These are phyloP conservation scores for Cephalotes varians DNA, from an alignment of 2,888 invertebrate genomes.

Conservation along the genomic window DNA sequence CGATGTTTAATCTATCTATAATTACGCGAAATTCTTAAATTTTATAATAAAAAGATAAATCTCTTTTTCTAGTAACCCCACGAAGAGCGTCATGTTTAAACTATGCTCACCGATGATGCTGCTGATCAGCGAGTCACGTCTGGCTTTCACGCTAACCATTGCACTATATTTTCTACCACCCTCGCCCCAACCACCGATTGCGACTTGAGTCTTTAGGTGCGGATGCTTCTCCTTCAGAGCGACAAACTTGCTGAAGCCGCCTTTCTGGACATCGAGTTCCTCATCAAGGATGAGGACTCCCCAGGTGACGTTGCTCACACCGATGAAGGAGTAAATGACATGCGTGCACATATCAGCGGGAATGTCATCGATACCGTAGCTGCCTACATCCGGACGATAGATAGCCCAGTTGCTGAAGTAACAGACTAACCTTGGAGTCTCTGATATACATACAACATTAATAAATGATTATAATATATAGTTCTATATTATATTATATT, in stretches of 20 bases:
- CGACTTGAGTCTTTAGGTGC: conserved; percentile 91
- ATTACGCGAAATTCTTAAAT: not conserved
- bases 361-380: conserved; percentile 94
- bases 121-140: conserved; percentile 90
- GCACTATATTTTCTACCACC: conserved; percentile 95
- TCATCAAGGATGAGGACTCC: conserved; percentile 93
- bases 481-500: too few species aligned
- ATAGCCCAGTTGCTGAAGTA: conserved; percentile 95
- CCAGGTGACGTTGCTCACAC: conserved; percentile 92
- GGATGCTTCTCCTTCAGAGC: conserved; percentile 90
- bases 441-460: not conserved
- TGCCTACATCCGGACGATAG: conserved; percentile 93
- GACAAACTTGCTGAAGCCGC: conserved; percentile 93
- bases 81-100: not conserved
- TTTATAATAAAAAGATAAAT: not conserved
- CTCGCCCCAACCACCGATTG: conserved; percentile 97
- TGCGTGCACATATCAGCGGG: conserved; percentile 95
- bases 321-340: conserved; percentile 95
- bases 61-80: not conserved
- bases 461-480: too few species aligned
- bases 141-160: conserved; percentile 91
- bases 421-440: conserved; percentile 86
- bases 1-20: not conserved
- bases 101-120: conserved; percentile 90
- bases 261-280: conserved; percentile 91